Base-by-base conservation (phyloP, 1,140 invertebrate genomes). In the Delia radicum region DNA sequence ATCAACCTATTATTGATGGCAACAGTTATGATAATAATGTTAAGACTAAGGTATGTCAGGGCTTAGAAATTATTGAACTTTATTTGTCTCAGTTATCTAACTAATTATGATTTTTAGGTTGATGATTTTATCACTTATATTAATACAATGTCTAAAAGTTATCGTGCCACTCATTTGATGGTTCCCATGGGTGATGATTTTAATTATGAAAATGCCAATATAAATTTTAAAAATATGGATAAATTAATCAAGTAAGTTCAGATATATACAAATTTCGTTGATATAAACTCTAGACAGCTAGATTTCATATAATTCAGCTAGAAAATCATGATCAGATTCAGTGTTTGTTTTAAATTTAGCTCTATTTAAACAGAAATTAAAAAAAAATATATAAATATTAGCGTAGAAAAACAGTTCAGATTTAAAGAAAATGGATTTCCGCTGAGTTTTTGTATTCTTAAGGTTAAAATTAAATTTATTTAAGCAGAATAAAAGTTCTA, bases 121-220 rank as follows among this genome's bases (percentile, higher is more conserved):
- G 79, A 88, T 65, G 78, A 83, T 31, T 93, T 93, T 80, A 79
- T 93, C 74, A 81, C 87, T 13, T 91, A 90, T 82, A 85, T 88
- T 33, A 78, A 84, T 46, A 87, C 88, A 71, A 90, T 92, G 87
- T 85, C 89, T 0, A 75, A 83, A 74, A 82, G 84, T 12, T 94
- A 92, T 83, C 85, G 85, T 67, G 91, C 91, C 0, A 91, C 93
- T 78, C 93, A 98, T 84, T 87, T 97, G 10, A 89, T 97, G 65
- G 87, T 97, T 67, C 85, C 95, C 0, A 98, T 98, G 96, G 96
- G 97, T 0, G 92, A 92, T 78, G 96, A 98, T 88, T 98, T 98
- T 82, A 90, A 93, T 78, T 98, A 96, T 86, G 93, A 95, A 80
- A 91, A 94, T 82, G 96, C 96, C 0, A 87, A 91, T 79, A 91